Percentiles rank a stretch among this genome's conserved stretches.
These are phyloP conservation scores for Corythornis madagascariensis DNA, from an alignment of 2,113 vertebrate species.

Conservation along the genomic window DNA sequence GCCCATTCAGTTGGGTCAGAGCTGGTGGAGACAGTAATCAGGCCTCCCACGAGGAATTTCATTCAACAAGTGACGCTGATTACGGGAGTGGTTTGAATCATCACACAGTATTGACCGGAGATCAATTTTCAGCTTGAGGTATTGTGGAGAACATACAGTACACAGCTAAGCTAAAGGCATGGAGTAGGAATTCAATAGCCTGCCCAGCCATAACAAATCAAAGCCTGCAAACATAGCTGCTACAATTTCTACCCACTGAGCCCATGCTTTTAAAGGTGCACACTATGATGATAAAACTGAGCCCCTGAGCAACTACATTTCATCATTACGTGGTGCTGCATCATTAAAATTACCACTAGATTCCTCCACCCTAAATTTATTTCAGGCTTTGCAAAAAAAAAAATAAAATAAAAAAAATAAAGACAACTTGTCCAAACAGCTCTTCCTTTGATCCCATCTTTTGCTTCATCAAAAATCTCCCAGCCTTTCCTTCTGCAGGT, in stretches of 20 bases:
- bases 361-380: not conserved
- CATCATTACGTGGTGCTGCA: not conserved
- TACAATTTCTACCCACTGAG: not conserved
- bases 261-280: not conserved
- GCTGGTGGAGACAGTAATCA: constrained; percentile 54
- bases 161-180: not conserved
- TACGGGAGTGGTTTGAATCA: constrained; percentile 26
- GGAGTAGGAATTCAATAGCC: constrained; percentile 50
- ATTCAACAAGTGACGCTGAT: constrained; percentile 38
- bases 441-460: not conserved
- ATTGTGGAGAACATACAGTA: not conserved
- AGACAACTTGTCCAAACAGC: not conserved
- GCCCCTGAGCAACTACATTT: not conserved
- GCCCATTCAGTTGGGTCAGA: constrained; percentile 58
- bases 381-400: not conserved
- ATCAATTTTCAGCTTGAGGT: constrained; percentile 72
- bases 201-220: constrained; percentile 58
- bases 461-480: not conserved
- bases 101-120: constrained; percentile 43
- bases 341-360: not conserved
- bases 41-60: constrained; percentile 42
- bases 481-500: not conserved
- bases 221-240: constrained; percentile 3
- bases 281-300: not conserved
- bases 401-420: not conserved